These are phyloP conservation scores for Hippoglossus hippoglossus DNA, from an alignment of 2,797 vertebrate genomes.

Conservation along the genomic window DNA sequence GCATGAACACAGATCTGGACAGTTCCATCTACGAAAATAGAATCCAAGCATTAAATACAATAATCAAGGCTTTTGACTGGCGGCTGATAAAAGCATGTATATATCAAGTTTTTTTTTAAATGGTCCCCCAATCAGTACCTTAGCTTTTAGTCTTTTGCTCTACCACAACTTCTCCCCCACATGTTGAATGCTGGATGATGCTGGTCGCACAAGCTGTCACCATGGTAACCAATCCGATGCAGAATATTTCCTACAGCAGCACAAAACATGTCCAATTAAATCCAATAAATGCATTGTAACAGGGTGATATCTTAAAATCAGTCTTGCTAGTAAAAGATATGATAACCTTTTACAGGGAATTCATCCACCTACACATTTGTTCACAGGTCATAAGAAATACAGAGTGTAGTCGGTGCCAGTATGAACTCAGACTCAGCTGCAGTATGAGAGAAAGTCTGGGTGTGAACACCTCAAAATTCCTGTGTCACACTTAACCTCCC, in stretches of 20 bases:
- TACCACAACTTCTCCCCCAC: conserved; percentile 41
- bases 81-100: no score
- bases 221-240: conserved; percentile 43
- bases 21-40: neutral
- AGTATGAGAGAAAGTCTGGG: conserved; percentile 22
- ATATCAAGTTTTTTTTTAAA: neutral
- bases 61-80: no score
- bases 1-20: neutral
- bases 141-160: conserved; percentile 17
- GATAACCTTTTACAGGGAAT: neutral
- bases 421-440: conserved; percentile 14
- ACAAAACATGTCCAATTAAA: conserved; percentile 1
- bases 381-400: conserved; percentile 20
- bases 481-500: conserved; percentile 42
- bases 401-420: conserved; percentile 28
- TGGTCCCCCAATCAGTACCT: neutral
- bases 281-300: neutral
- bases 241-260: conserved; percentile 25
- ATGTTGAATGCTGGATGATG: conserved; percentile 44
- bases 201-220: conserved; percentile 50
- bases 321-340: neutral
- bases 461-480: conserved; percentile 47
- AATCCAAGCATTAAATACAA: no score
- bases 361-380: conserved; percentile 14
- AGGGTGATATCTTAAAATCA: no score